Evolutionary conservation across 2,797 vertebrate species (phyloP).

Genomic region (Anisognathus igniventris): DNA sequence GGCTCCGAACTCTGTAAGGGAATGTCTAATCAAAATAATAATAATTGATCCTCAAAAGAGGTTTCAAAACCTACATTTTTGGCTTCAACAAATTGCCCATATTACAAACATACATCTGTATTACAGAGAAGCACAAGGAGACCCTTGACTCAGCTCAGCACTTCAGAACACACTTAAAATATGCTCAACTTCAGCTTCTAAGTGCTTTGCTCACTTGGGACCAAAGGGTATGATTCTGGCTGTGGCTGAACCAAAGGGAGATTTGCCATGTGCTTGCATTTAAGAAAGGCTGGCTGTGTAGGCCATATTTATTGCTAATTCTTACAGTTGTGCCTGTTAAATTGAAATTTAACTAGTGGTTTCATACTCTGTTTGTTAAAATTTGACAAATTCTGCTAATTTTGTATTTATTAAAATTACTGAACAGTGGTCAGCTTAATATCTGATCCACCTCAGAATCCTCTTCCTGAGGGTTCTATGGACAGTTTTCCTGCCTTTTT

Average conservation of each 20-base stretch:
- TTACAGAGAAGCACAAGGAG: not conserved
- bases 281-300: not conserved
- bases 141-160: not conserved
- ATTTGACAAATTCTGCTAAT: not conserved
- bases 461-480: not conserved
- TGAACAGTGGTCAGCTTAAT: not conserved
- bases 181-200: not conserved
- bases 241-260: not conserved
- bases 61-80: constrained; percentile 14
- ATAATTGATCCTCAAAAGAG: constrained; percentile 22
- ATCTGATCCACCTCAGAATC: not conserved
- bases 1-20: not conserved
- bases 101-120: not conserved
- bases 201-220: constrained; percentile 10
- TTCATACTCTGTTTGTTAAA: not conserved
- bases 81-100: not conserved
- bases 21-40: constrained; percentile 53
- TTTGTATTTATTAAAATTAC: not conserved
- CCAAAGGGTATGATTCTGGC: not conserved
- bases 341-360: not conserved
- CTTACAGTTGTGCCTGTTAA: not conserved
- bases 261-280: not conserved
- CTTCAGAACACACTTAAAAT: not conserved
- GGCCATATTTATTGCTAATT: not conserved
- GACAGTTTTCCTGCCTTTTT: not conserved